Conservation (phyloP, 2,888 invertebrate genomes). For the Sympetrum striolatum region DNA sequence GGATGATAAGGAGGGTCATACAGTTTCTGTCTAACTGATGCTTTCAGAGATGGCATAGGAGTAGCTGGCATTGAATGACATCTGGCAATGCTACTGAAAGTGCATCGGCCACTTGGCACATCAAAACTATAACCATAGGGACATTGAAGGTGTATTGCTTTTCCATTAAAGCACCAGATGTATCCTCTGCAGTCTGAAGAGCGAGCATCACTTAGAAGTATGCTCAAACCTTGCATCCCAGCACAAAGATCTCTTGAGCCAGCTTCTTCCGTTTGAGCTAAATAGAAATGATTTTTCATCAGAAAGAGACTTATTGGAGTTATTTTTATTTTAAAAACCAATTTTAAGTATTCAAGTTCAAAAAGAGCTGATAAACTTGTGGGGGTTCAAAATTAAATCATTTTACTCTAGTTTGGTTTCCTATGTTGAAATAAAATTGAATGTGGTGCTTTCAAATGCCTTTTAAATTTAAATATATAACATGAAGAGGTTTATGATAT, state of each 20-base stretch:
- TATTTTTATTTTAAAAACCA: too few species aligned
- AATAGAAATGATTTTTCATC: not conserved
- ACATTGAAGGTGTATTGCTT: slow-evolving; percentile 4
- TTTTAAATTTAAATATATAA: too few species aligned
- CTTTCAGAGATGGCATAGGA: not conserved
- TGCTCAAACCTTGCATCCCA: not conserved
- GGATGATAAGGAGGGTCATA: not conserved
- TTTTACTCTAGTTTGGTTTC: too few species aligned
- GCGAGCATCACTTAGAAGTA: not conserved
- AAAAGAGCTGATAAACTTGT: too few species aligned
- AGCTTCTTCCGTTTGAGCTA: not conserved
- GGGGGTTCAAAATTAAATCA: too few species aligned
- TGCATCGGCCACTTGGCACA: not conserved
- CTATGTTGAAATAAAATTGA: too few species aligned
- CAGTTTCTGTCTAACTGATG: not conserved
- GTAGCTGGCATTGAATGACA: not conserved
- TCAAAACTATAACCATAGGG: slow-evolving; percentile 21
- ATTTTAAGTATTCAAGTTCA: too few species aligned
- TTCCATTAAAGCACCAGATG: slow-evolving; percentile 10
- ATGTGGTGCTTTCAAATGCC: too few species aligned
- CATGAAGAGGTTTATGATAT: too few species aligned
- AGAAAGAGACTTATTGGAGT: not conserved
- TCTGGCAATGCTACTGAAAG: not conserved
- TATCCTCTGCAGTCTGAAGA: not conserved
- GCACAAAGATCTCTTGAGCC: not conserved